Base-by-base conservation (phyloP, 2,113 vertebrate species). In the Dolichallabes microphthalmus region DNA sequence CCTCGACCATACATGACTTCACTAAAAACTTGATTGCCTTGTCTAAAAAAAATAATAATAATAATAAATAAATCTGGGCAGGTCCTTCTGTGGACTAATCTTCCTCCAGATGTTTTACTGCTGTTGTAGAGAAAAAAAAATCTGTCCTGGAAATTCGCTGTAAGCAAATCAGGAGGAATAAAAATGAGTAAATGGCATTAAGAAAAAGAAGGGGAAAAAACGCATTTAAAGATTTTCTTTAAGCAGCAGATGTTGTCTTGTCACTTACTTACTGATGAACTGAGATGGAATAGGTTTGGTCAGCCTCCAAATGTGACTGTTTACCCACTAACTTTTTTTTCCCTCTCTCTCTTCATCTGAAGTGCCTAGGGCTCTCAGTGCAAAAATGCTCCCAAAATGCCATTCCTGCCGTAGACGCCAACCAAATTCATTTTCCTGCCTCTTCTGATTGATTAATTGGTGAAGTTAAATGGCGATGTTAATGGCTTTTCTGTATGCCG, bases 401-500 rank as follows among this genome's bases (percentile, higher is more conserved):
- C 55, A 10, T 76, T 82, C 30, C 71, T 73, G 80, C 61, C 61
- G 32, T 39, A 63, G 45, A 60, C 45, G 11, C 35, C 63, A 27
- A 77, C 66, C 77, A 55, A 64, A 82, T 68, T 86, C 1, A 82
- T 85, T 85, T 87, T 81, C 61, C 75, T 74, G 58, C 64, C 12
- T 69, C 63, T 61, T 81, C 8, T 80, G 73, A 88, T 89, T 89
- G 86, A 90, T 89, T 86, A 87, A 90, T 87, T 76, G 66, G 80
- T 82, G 39, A 27, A 69, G 71, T 84, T 90, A 88, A 87, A 88
- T 87, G 82, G 78, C 45, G 60, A 14, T 75, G 66, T 66, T 90
- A 90, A 90, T 90, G 85, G 86, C 35, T 86, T 89, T 88, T 88
- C 77, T 88, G 85, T 87, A 80, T 80, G 84, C 82, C 7, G 12